phyloP scores from a whole-genome alignment of 2,113 vertebrate species.

The Tragelaphus scriptus region DNA sequence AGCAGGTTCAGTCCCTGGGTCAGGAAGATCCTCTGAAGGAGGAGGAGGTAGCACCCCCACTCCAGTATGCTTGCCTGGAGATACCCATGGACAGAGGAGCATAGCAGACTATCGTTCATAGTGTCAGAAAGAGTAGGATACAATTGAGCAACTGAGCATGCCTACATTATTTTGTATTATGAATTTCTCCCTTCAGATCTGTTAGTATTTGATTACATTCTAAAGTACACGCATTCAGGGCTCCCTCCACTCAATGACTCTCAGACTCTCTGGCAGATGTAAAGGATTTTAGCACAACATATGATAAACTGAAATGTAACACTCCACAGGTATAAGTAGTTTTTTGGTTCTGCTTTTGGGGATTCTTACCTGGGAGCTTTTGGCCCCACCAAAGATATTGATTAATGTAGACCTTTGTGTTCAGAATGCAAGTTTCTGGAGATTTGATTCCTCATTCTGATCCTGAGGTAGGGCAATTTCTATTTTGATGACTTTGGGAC shows the following conservation, averaged over 20 bases:
- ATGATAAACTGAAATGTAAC: background rate
- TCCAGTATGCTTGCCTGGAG: background rate
- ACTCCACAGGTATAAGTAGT: background rate
- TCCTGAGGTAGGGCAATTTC: background rate
- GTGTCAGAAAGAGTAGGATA: background rate
- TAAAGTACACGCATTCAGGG: background rate
- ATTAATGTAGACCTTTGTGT: background rate
- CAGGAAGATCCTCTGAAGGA: background rate
- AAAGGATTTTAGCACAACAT: background rate
- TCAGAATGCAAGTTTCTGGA: background rate
- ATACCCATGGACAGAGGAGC: background rate
- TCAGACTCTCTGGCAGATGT: background rate
- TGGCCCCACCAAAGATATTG: background rate
- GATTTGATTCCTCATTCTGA: background rate
- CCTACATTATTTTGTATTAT: background rate
- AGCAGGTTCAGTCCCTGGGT: background rate
- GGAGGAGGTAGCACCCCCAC: background rate
- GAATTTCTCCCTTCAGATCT: background rate
- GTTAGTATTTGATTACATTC: background rate
- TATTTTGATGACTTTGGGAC: background rate
- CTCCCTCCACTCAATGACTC: background rate
- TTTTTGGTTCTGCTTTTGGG: background rate
- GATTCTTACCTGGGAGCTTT: background rate
- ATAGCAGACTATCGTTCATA: rapidly evolving
- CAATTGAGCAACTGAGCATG: background rate